Base-by-base conservation (phyloP, 2,888 invertebrate species). In the Trichogramma dendrolimi region DNA sequence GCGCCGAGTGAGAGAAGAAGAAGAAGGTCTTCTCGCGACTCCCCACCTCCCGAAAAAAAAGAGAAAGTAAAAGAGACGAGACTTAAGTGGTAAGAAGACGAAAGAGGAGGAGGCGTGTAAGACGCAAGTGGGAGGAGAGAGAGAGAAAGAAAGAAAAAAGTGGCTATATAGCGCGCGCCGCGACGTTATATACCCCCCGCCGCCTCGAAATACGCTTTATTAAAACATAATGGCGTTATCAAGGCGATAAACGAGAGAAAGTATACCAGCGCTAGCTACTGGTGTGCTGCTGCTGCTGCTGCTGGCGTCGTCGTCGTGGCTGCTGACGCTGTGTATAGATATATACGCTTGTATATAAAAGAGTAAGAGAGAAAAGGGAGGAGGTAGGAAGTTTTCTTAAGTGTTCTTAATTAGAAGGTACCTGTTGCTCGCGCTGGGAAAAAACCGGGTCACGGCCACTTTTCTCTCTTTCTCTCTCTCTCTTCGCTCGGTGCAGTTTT, bases 321-420 rank as follows among this genome's bases (percentile, higher is more conserved):
- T 27, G 27, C 27, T 2, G 27, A 27, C 27, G 27, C 27, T 27
- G 27, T 46, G 7, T 46, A 46, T 10, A 46, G 1, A 46, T 46
- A 46, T 46, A 3, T 46, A 46, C 2, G 27, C 27, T 2, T 27
- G 27, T 46, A 47, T 58, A 60, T 49, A 63, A 59, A 58, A 44
- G 63, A 56, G 62, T 63, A 62, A 63, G 65, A 44, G 58, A 63
- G 66, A 64, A 61, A 66, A 66, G 65, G 71, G 70, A 72, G 71
- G 74, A 72, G 72, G 78, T 78, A 77, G 74, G 74, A 79, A 79
- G 79, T 79, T 79, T 79, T 79, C 79, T 79, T 79, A 79, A 79
- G 79, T 78, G 79, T 79, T 79, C 79, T 79, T 79, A 79, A 79
- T 79, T 79, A 79, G 79, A 79, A 77, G 76, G 74, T 72, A 79